Evolutionary conservation across 2,113 vertebrate species (phyloP), one percentile per base, ranked within the genome.

Genomic region (Heptranchias perlo): DNA sequence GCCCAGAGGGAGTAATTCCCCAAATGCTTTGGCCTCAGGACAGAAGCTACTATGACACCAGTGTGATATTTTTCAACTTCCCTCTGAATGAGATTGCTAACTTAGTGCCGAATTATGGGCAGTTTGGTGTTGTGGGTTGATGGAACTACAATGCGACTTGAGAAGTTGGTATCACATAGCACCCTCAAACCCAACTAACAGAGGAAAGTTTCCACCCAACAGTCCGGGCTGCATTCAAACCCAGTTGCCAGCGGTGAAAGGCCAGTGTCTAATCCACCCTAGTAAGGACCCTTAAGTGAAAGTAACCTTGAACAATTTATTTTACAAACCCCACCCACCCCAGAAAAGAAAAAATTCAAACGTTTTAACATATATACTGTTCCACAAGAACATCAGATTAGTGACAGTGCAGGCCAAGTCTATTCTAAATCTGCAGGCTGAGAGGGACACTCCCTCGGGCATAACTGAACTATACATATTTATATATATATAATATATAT

Each of bases 401-500:
- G 89, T 62, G 89, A 93, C 58, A 62, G 89, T 62, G 58, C 16
- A 62, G 89, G 89, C 89, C 58, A 62, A 21, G 6, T 93, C 35
- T 62, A 93, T 6, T 61, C 54, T 93, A 93, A 3, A n/a, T 62
- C 35, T 23, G 35, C 58, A 62, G 54, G 28, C 54, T 58, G 13
- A 92, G 87, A 92, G 58, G 58, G 13, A 61, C 35, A 31, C 28
- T 91, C 52, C 52, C 87, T 92, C 58, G 16, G 89, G 35, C 35
- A n/a, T 62, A 93, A 62, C 35, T 64, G 54, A 93, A 93, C 39
- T 93, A 62, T 62, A 93, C 58, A 93, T 93, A 93, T 64, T 93
- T 93, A 93, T 93, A 93, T 93, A 92, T 92, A 93, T 93, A 89
- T 52, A 52, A 89, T 89, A 92, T 92, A 91, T 91, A 92, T 58